Conservation (phyloP, 2,888 invertebrate species). For the Drosophila subsilvestris region DNA sequence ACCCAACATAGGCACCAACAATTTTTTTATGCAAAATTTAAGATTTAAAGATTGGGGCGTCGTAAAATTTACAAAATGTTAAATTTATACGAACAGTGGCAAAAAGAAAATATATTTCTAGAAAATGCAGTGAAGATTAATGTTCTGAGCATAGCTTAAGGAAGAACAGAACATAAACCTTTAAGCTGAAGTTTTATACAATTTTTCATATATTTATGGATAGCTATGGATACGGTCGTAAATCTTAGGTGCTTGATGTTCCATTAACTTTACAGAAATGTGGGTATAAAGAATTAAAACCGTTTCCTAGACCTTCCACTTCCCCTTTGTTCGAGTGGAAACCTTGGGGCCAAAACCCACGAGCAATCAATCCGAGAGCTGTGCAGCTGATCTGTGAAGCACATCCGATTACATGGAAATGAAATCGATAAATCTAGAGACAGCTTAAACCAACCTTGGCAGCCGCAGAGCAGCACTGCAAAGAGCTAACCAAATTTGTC, state of each 20-base stretch:
- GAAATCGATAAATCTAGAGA: conserved; percentile 21
- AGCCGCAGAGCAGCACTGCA: not conserved
- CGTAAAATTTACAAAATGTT: not conserved
- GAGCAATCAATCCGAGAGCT: not conserved
- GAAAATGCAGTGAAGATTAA: no score
- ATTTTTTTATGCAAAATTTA: conserved; percentile 54
- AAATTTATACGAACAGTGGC: no score
- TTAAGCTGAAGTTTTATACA: no score
- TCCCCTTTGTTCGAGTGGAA: not conserved
- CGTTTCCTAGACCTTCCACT: not conserved
- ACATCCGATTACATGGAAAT: conserved; percentile 33
- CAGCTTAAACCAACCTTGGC: conserved; percentile 1
- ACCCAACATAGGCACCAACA: not conserved
- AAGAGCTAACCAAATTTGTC: conserved; percentile 44
- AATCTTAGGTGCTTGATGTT: no score
- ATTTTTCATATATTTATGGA: no score
- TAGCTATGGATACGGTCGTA: no score
- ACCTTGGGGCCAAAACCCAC: conserved; percentile 4
- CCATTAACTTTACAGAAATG: no score
- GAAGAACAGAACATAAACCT: no score
- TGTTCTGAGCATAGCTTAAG: no score
- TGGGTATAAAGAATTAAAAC: no score
- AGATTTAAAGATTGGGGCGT: conserved; percentile 50
- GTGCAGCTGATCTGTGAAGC: not conserved
- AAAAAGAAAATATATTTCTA: no score